These are phyloP conservation scores for Lycaon pictus DNA, from an alignment of 2,113 vertebrate species.

Conservation along the genomic window DNA sequence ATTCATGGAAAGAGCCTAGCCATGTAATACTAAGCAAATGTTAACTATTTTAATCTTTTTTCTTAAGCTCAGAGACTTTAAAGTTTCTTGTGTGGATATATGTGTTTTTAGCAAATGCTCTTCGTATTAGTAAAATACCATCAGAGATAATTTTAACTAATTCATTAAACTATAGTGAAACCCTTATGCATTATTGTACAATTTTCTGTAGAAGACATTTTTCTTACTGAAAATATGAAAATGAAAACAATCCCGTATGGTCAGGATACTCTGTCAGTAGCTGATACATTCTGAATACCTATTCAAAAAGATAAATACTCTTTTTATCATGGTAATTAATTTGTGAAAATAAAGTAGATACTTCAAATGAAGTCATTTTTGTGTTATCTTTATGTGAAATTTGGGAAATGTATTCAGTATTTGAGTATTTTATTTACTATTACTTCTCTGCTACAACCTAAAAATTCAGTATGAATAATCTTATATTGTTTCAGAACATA, in stretches of 20 bases:
- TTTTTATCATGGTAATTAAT: background rate
- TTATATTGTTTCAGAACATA: background rate
- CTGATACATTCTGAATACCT: background rate
- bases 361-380: constrained; percentile 15
- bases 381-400: background rate
- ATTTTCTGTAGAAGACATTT: background rate
- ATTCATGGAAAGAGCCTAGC: background rate
- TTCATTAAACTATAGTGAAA: constrained; percentile 2
- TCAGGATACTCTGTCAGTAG: background rate
- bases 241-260: background rate
- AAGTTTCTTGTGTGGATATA: background rate
- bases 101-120: constrained; percentile 11
- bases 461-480: background rate
- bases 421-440: background rate
- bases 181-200: background rate
- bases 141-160: background rate
- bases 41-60: background rate
- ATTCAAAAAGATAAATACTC: constrained; percentile 13
- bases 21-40: background rate
- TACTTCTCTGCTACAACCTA: background rate
- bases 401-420: background rate
- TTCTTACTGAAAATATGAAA: constrained; percentile 12
- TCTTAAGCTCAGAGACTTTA: background rate
- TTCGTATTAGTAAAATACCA: constrained; percentile 2
- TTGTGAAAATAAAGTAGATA: background rate